Conservation (phyloP, 2,113 vertebrate species). For the Herpetotheres cachinnans region DNA sequence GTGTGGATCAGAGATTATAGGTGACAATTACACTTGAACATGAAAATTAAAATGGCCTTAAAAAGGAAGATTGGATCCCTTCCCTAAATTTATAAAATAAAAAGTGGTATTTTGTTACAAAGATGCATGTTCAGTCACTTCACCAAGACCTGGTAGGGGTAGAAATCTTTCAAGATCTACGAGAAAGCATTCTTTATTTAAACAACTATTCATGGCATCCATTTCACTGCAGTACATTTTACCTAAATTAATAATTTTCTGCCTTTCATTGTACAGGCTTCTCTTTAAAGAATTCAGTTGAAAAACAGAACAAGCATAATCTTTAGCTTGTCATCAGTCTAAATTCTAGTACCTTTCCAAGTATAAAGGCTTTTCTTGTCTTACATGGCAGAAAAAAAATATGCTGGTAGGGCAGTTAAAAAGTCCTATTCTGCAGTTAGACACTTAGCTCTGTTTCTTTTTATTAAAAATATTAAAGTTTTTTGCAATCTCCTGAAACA, state of each 20-base stretch:
- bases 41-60: neutral
- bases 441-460: neutral
- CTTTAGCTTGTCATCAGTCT: neutral
- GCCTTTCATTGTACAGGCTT: neutral
- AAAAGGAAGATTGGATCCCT: neutral
- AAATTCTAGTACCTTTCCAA: neutral
- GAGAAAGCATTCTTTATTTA: neutral
- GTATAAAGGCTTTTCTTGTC: neutral
- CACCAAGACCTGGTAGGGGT: neutral
- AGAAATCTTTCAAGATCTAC: neutral
- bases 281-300: neutral
- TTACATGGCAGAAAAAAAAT: neutral
- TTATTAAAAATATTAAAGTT: neutral
- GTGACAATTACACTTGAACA: neutral
- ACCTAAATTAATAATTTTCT: neutral
- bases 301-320: neutral
- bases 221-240: neutral
- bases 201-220: neutral
- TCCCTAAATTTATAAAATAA: neutral
- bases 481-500: neutral
- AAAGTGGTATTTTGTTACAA: neutral
- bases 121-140: neutral
- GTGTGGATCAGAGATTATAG: neutral
- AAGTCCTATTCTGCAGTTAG: neutral
- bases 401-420: neutral